phyloP scores from a whole-genome alignment of 1,140 invertebrate species.

The Neoseiulus cucumeris region DNA sequence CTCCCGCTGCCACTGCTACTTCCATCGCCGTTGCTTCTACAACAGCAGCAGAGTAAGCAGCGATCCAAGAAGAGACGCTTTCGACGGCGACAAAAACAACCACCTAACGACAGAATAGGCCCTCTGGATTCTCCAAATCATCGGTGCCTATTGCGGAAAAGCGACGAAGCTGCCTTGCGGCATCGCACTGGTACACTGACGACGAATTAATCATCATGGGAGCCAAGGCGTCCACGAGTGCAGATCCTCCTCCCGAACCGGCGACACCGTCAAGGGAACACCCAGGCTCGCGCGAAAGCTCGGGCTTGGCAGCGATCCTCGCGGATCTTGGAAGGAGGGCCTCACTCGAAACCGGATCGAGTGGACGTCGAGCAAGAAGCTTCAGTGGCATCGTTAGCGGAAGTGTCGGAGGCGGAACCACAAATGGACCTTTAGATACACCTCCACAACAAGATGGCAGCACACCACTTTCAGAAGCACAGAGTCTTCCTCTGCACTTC shows the following conservation, averaged over 20 bases:
- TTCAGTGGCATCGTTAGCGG: background rate
- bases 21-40: too few relatives aligned
- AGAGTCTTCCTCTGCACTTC: slow-evolving; percentile 5
- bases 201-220: background rate
- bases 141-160: too few relatives aligned
- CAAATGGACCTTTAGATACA: background rate
- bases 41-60: too few relatives aligned
- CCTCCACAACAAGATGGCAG: background rate
- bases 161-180: too few relatives aligned
- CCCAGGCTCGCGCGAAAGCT: background rate
- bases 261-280: background rate
- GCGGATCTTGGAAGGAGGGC: background rate
- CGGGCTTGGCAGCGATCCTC: background rate
- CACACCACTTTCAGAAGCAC: background rate
- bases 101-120: too few relatives aligned
- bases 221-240: slow-evolving; percentile 2
- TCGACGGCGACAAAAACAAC: too few relatives aligned
- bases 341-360: background rate
- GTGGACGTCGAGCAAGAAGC: slow-evolving; percentile 1
- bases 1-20: too few relatives aligned
- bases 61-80: too few relatives aligned
- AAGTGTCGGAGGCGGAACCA: background rate
- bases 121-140: too few relatives aligned
- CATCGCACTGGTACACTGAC: too few relatives aligned
- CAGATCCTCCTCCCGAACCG: slow-evolving; percentile 1